Conservation (phyloP, 2,113 vertebrate genomes). For the Bubo blakistoni region DNA sequence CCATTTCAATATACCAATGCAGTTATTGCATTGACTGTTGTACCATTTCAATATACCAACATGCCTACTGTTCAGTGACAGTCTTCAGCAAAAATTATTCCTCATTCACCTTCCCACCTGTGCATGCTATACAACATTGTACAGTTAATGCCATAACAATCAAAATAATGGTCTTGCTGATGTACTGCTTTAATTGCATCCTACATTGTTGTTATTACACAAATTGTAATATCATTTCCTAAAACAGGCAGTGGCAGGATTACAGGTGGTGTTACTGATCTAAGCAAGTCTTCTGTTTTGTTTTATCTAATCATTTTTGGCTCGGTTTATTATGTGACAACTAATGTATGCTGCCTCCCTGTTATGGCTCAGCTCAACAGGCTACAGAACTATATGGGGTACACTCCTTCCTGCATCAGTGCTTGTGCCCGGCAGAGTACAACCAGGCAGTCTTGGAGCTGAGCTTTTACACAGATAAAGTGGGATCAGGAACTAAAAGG, state of each 20-base stretch:
- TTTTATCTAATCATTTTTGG: neutral
- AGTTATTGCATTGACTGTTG: fast-evolving
- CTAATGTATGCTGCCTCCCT: neutral
- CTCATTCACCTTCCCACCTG: constrained; percentile 3
- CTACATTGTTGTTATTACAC: neutral
- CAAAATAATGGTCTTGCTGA: constrained; percentile 10
- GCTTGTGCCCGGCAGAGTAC: neutral
- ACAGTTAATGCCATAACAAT: constrained; percentile 7
- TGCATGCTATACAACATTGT: constrained; percentile 22
- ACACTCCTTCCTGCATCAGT: fast-evolving
- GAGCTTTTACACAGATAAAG: neutral
- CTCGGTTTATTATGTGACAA: neutral
- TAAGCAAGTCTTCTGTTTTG: neutral
- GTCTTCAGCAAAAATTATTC: neutral
- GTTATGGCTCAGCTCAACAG: neutral
- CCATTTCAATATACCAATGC: neutral
- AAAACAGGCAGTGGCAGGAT: neutral
- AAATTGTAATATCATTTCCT: neutral
- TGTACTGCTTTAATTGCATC: neutral
- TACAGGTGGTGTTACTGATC: neutral
- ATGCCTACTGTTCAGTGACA: neutral
- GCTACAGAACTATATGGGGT: no score
- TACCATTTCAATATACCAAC: neutral
- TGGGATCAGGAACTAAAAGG: neutral
- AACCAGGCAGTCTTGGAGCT: neutral